Evolutionary conservation across 2,113 vertebrate genomes (phyloP).

Genomic region (Nettapus auritus): DNA sequence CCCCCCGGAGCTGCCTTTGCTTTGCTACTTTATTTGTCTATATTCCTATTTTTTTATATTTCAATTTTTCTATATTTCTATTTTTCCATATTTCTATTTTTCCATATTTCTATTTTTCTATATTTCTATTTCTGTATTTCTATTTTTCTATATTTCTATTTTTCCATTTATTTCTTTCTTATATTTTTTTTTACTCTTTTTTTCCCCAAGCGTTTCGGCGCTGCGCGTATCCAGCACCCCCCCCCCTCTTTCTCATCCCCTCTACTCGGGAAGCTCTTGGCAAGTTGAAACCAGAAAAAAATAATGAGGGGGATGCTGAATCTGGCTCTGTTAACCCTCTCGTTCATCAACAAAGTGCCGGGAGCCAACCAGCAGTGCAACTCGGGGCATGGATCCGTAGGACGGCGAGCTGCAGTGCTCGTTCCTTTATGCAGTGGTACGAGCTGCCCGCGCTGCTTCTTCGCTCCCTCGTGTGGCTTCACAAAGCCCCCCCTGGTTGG

Average conservation of each 20-base stretch:
- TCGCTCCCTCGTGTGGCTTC: neutral
- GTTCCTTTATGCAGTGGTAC: neutral
- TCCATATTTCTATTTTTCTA: neutral
- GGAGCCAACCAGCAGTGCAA: neutral
- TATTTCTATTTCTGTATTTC: no score
- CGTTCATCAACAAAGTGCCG: fast-evolving
- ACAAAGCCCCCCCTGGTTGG: neutral
- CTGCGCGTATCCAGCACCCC: neutral
- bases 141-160: neutral
- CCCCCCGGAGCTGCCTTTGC: neutral
- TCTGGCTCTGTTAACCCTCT: no score
- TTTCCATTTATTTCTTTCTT: no score
- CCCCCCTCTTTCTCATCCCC: neutral
- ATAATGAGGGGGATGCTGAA: fast-evolving
- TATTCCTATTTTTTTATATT: no score
- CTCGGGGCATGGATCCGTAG: neutral
- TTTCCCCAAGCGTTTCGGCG: neutral
- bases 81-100: no score
- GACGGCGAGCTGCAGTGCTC: neutral
- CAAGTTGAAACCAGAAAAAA: neutral
- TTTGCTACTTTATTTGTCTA: neutral
- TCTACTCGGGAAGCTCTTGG: fast-evolving
- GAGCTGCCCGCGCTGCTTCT: neutral
- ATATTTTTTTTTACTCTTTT: no score
- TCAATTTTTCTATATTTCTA: no score